Evolutionary conservation across 2,113 vertebrate species (phyloP).

Genomic region (Chaetodon auriga): DNA sequence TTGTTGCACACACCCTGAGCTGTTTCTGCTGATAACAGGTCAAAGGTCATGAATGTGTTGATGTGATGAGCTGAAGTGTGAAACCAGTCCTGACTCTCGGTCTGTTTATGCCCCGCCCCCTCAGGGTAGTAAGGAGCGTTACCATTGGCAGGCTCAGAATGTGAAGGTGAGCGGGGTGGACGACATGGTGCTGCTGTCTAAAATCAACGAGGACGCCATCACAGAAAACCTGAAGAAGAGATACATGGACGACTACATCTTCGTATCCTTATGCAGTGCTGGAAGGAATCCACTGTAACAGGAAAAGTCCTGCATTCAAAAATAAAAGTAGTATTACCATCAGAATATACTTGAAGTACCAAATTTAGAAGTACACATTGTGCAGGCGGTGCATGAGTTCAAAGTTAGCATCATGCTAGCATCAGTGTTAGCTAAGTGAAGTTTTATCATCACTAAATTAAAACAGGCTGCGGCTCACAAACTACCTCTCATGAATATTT

Average conservation of each 20-base stretch:
- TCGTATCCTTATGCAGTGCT: conserved; percentile 82
- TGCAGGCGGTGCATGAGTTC: too few species aligned
- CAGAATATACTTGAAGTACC: too few species aligned
- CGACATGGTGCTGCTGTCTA: conserved; percentile 90
- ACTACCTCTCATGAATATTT: too few species aligned
- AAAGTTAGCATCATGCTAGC: too few species aligned
- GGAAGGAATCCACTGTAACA: background rate
- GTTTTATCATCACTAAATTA: too few species aligned
- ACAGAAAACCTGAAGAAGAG: conserved; percentile 90
- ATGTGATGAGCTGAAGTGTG: background rate
- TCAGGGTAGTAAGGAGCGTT: conserved; percentile 89
- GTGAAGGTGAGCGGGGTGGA: conserved; percentile 89
- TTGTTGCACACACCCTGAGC: background rate
- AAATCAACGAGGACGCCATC: conserved; percentile 89
- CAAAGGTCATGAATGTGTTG: background rate
- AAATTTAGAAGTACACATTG: too few species aligned
- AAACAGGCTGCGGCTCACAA: too few species aligned
- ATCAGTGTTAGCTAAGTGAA: too few species aligned
- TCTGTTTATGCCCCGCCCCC: background rate
- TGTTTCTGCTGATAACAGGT: background rate
- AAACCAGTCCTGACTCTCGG: background rate
- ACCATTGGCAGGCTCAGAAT: conserved; percentile 90
- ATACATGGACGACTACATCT: conserved; percentile 90
- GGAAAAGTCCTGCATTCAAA: too few species aligned
- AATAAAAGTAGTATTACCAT: too few species aligned